Evolutionary conservation across 2,113 vertebrate genomes (phyloP), one percentile per base, ranked within the genome.

Genomic region (Cottus gobio): DNA sequence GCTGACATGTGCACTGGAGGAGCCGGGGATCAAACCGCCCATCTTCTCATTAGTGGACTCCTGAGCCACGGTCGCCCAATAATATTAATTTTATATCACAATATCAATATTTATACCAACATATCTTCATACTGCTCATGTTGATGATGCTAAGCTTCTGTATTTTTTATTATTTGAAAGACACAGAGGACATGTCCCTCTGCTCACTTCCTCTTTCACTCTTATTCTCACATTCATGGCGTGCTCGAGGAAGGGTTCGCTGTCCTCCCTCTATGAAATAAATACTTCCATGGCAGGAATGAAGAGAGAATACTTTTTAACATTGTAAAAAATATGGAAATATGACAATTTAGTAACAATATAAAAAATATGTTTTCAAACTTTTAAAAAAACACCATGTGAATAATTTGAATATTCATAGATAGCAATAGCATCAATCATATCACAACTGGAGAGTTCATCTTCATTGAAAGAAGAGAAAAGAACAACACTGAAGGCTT

Each of bases 61-160:
- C 7, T 50, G 46, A 50, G 46, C 46, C 18, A 50, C 46, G 18
- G 6, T 50, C 26, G 1, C 34, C 8, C 20, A 5, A 74, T 37
- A 30, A 34, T 16, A 73, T 50, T 7, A 15, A 26, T 54, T 65
- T 75, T 39, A 63, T 28, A 30, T 34, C 60, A 37, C 28, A 58
- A 52, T 57, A 44, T 73, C 67, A 75, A 65, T 77, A n/a, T n/a
- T n/a, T n/a, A n/a, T n/a, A n/a, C n/a, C n/a, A 72, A 13, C 26
- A 58, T 62, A 26, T 48, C 61, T 44, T 48, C 44, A 10, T 63
- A 48, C 34, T 28, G 20, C 11, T 63, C 0, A 0, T n/a, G 73
- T 83, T 72, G 15, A 64, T 60, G 37, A 79, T 46, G 44, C 30
- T 18, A 11, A 18, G 0, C 16, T 75, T 82, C 30, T 54, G 30